Evolutionary conservation across 2,888 invertebrate species (phyloP), one percentile per base, ranked within the genome.

Genomic region (Cheilosia grossa): DNA sequence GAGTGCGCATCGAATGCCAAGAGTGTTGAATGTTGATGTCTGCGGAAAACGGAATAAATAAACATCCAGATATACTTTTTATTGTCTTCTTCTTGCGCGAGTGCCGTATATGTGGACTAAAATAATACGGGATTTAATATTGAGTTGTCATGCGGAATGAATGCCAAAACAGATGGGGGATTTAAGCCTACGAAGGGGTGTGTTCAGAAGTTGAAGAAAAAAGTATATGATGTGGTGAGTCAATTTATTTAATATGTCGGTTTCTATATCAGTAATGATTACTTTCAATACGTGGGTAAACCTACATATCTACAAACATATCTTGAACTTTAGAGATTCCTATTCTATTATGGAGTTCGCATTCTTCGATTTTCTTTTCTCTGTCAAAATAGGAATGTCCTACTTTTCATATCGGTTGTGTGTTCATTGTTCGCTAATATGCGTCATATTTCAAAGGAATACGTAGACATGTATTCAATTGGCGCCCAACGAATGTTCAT

Each of bases 11-110:
- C 27, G 40, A 42, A 42, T 67, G n/a, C 17, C 24, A 53, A 49
- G 42, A 70, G 51, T 42, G 49, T 49, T 51, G 42, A 70, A 40
- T 42, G 49, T 49, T 51, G 59, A 59, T 40, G 59, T 72, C 59
- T 51, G 72, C 40, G 42, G 37, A 4, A 53, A 53, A 37, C 44
- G 53, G 61, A 42, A 53, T 72, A 61, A 61, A 72, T 53, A 40
- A 61, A 61, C 30, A 30, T 27, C 17, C 51, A 53, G 27, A 72
- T 59, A 51, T 53, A 40, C 15, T 17, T 40, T 59, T 59, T 49
- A 7, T 21, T 58, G 33, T n/a, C 21, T 49, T 30, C 58, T 37
- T 51, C 17, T 21, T 33, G n/a, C 37, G 5, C n/a, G 4, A 49
- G 49, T 51, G 15, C 13, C 4, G 17, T 3, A 13, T 44, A 24